Conservation (phyloP, 1,140 invertebrate genomes). For the Bursaphelenchus mucronatus region DNA sequence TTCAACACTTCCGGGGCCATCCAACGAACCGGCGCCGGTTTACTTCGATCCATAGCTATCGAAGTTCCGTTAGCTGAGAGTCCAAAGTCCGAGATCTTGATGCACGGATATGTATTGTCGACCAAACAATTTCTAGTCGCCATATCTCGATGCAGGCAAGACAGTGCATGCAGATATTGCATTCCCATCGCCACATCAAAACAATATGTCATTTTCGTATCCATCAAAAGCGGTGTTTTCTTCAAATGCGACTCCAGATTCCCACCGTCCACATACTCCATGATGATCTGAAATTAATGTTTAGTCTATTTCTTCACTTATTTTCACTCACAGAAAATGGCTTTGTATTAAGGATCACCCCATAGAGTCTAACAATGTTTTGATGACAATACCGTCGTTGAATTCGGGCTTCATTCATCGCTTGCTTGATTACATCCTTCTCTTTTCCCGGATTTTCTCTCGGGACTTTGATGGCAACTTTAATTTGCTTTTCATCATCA, state of each 20-base stretch:
- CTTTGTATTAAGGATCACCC: slow-evolving; percentile 31
- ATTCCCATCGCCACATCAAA: slow-evolving; percentile 32
- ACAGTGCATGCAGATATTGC: slow-evolving; percentile 27
- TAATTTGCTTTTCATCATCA: slow-evolving; percentile 18
- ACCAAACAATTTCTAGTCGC: slow-evolving; percentile 37
- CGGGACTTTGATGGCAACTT: slow-evolving; percentile 36
- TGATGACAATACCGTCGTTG: slow-evolving; percentile 34
- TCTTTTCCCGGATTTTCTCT: slow-evolving; percentile 10
- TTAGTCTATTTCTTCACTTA: slow-evolving; percentile 12
- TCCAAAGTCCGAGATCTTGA: slow-evolving; percentile 47
- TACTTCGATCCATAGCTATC: slow-evolving; percentile 24
- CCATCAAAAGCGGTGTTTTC: slow-evolving; percentile 22
- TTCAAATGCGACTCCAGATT: slow-evolving; percentile 32
- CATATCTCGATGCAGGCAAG: slow-evolving; percentile 39
- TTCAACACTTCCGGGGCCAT: slow-evolving; percentile 31
- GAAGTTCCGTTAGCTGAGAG: slow-evolving; percentile 23
- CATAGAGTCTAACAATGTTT: slow-evolving; percentile 37
- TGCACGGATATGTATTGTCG: neutral
- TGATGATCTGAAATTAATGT: slow-evolving; percentile 17
- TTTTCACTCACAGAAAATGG: slow-evolving; percentile 24
- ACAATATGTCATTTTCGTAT: slow-evolving; percentile 37
- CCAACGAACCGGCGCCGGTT: slow-evolving; percentile 44
- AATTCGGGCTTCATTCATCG: slow-evolving; percentile 35
- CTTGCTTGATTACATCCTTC: slow-evolving; percentile 29
- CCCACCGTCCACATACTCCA: slow-evolving; percentile 22